Evolutionary conservation across 2,797 vertebrate genomes (phyloP), one percentile per base, ranked within the genome.

Genomic region (Triplophysa yarkandensis): DNA sequence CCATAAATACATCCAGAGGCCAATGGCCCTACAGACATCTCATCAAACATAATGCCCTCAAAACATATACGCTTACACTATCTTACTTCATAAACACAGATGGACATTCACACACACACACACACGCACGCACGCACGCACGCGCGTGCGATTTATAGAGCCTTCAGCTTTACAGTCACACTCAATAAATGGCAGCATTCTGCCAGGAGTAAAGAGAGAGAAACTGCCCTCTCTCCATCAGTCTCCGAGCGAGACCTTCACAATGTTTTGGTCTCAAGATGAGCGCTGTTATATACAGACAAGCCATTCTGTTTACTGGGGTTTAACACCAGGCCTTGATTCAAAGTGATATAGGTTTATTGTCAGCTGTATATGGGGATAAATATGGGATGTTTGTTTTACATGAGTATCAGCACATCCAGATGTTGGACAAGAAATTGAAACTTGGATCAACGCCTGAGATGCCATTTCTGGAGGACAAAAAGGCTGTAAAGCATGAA

Each of bases 131-230:
- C 36, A 72, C 32, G 54, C 7, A 23, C 32, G 52, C 43, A 23
- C 41, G 39, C 52, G 32, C 39, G 16, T 3, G 17, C 68, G 63
- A 83, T 83, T 74, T 80, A 80, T 78, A 78, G 55, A 71, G 75
- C 32, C 70, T 73, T 62, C 57, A 8, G 69, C 55, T 78, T 81
- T 74, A 41, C 69, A 77, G n/a, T 81, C 63, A 67, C 73, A 79
- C 71, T 76, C 62, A 73, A 82, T 82, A 77, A 82, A 82, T 77
- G 54, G 66, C 77, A 63, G 74, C 74, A 17, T 66, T 61, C 68
- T 80, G 73, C 79, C 69, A 76, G 62, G 67, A 46, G 66, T 77
- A 80, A 55, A 27, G 65, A 23, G 60, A 70, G 43, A 54, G 58
- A 68, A 36, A 41, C 34, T 21, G 54, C 76, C 21, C 61, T 64